These are phyloP conservation scores for Pterostichus madidus DNA, from an alignment of 2,888 invertebrate genomes.

Conservation along the genomic window DNA sequence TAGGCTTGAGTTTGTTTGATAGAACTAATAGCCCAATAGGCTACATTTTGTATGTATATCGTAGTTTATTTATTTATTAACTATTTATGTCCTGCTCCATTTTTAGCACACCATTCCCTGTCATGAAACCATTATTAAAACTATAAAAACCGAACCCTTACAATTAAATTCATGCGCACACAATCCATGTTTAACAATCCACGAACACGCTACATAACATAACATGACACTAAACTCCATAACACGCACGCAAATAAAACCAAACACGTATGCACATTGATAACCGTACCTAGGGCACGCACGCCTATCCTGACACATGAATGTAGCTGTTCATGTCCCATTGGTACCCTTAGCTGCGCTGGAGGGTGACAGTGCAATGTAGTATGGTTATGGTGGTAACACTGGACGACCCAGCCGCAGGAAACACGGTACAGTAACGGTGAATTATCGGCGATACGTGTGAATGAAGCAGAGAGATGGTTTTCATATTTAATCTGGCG, in stretches of 20 bases:
- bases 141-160: too few species aligned
- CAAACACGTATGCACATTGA: neutral
- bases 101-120: too few species aligned
- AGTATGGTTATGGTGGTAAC: conserved; percentile 18
- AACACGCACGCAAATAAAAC: conserved; percentile 3
- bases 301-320: neutral
- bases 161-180: too few species aligned
- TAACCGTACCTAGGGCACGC: neutral
- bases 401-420: conserved; percentile 1
- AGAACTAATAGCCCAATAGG: too few species aligned
- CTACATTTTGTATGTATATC: too few species aligned
- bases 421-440: conserved; percentile 43
- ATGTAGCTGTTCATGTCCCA: neutral
- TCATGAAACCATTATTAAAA: too few species aligned
- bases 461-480: conserved; percentile 16
- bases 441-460: conserved; percentile 56
- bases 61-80: too few species aligned
- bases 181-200: neutral
- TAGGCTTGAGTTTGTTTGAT: too few species aligned
- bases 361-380: conserved; percentile 17
- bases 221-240: neutral
- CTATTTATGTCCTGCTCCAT: too few species aligned
- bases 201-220: neutral
- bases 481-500: conserved; percentile 52
- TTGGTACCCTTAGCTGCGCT: neutral